Evolutionary conservation across 2,113 vertebrate genomes (phyloP), one percentile per base, ranked within the genome.

Genomic region (Genyomyrus donnyi): DNA sequence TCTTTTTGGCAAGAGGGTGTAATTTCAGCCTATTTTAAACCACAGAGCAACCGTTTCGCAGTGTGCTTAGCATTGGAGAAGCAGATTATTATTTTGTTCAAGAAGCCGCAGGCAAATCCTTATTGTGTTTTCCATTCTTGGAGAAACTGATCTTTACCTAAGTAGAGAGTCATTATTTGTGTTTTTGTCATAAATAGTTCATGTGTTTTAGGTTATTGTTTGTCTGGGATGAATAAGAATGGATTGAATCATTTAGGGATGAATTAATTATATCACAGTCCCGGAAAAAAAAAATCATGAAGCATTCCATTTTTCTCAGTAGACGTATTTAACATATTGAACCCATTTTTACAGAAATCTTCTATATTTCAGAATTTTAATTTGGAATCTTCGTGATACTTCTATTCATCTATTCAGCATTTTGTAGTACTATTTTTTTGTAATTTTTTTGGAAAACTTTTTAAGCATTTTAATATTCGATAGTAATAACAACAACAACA

Each of bases 21-120:
- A 91, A 89, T 91, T 91, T 80, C 50, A 86, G 83, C 62, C 88
- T 58, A 70, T 91, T 70, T 89, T 89, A 91, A 89, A 89, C 53
- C 90, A 89, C 84, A 62, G 52, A 90, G 80, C 80, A 89, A 50
- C 74, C 87, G 66, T 89, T 42, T 56, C 77, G 13, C 35, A 86
- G 87, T 89, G 21, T 91, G 52, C 58, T 74, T 86, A 91, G 46
- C 85, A 91, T 74, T 86, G 45, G 31, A 85, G 70, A 88, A 88
- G 52, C 58, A 46, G 58, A 86, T 77, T 89, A 86, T 70, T 85
- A 42, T 89, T 27, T 27, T 53, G 56, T 42, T 31, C 6, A 86
- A 74, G 66, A 45, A 77, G 80, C 90, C 89, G 46, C 77, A 45
- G 53, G 90, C 80, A 85, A 62, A 88, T 66, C 19, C 45, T 35